phyloP scores from a whole-genome alignment of 2,797 vertebrate genomes.

The Chloroceryle inda region DNA sequence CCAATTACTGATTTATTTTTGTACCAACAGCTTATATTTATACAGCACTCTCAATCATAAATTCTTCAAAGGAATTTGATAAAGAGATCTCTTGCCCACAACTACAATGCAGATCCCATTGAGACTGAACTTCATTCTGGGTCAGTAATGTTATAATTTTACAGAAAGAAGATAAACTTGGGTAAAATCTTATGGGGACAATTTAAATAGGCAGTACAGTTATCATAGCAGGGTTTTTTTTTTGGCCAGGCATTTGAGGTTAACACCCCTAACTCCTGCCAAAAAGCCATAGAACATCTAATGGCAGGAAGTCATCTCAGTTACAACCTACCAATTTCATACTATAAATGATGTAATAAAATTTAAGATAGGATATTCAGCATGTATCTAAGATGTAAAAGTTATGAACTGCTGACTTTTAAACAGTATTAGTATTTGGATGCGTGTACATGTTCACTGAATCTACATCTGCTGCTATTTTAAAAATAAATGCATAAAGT shows the following conservation, averaged over 20 bases:
- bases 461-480: conserved; percentile 10
- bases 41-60: neutral
- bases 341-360: conserved; percentile 13
- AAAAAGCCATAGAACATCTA: conserved; percentile 27
- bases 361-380: conserved; percentile 4
- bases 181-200: neutral
- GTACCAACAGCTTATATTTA: conserved; percentile 13
- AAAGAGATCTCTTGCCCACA: neutral
- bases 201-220: conserved; percentile 17
- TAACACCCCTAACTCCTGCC: conserved; percentile 24
- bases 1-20: conserved; percentile 57
- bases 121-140: neutral
- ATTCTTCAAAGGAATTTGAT: conserved; percentile 32
- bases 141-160: neutral
- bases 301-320: neutral
- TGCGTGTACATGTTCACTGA: rapidly evolving
- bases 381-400: neutral
- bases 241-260: neutral
- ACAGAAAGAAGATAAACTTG: neutral
- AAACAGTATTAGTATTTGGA: neutral
- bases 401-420: neutral
- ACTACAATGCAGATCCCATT: rapidly evolving
- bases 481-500: conserved; percentile 42
- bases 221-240: conserved; percentile 5
- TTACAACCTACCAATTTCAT: conserved; percentile 26